Base-by-base conservation (phyloP, 2,888 invertebrate genomes). In the Anaspis maculata region DNA sequence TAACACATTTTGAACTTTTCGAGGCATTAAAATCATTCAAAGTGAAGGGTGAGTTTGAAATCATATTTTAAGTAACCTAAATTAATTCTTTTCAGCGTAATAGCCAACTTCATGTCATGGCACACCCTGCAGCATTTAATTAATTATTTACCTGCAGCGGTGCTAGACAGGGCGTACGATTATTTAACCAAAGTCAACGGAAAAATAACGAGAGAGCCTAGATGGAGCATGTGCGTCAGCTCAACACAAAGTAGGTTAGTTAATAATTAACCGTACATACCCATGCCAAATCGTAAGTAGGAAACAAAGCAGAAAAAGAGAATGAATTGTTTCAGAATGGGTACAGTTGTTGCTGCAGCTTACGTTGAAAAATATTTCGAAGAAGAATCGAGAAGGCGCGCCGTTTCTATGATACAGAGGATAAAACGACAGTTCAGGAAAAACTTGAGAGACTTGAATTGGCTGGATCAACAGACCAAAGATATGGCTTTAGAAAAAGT, bases 71-170 rank as follows among this genome's bases (percentile, higher is more conserved):
- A n/a, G n/a, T n/a, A n/a, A n/a, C n/a, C n/a, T n/a, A n/a, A 19
- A 19, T 19, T 9, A 19, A 19, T 5, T 23, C 13, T 15, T 13
- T 26, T 36, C 33, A 64, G 63, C 31, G 46, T 54, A 26, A 32
- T 61, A 16, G 62, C 62, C 3, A 64, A 64, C 46, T 60, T 57
- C 34, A 56, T 64, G 38, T 49, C 46, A 5, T 61, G 61, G 60
- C 52, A 54, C 24, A 51, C 56, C n/a, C 32, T 64, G 2, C 53
- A 58, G 32, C 43, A 52, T 23, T 41, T 57, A 30, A 48, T 56
- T 7, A 48, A 50, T 32, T 61, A 52, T 45, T 41, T 62, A 36
- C 61, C 61, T 7, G 34, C 45, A 3, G 49, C 46, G 25, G 37
- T 60, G 25, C 30, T 53, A 29, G 48, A 55, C 32, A 49, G 46